Evolutionary conservation across 2,113 vertebrate species (phyloP).

Genomic region (Cnemophilus loriae): DNA sequence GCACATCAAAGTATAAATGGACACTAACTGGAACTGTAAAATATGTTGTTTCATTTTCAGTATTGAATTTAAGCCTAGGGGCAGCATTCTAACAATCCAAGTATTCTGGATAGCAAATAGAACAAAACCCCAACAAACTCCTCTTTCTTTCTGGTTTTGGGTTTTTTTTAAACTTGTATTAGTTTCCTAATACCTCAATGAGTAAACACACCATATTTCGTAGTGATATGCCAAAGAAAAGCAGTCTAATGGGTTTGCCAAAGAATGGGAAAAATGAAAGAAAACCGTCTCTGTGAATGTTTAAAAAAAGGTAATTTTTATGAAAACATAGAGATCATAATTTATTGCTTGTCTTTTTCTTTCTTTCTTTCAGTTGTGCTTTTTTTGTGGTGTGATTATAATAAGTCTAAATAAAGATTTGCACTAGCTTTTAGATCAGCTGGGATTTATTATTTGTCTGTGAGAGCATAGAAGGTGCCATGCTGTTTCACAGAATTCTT

Average conservation of each 20-base stretch:
- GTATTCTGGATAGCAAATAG: neutral
- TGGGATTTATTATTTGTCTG: neutral
- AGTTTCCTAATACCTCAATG: neutral
- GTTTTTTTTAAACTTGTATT: neutral
- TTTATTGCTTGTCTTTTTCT: neutral
- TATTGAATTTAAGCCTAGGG: neutral
- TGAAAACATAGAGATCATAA: neutral
- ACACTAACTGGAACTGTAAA: neutral
- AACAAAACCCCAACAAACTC: neutral
- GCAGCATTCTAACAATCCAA: neutral
- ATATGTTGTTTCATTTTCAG: neutral
- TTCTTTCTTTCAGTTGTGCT: neutral
- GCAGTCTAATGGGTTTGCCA: neutral
- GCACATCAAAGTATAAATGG: neutral
- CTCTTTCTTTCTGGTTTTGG: neutral
- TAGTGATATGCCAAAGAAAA: neutral
- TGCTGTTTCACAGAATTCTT: neutral
- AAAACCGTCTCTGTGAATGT: neutral
- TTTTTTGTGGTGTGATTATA: neutral
- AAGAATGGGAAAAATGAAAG: neutral
- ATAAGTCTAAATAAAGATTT: neutral
- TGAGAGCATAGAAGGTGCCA: neutral
- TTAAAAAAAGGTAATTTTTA: neutral
- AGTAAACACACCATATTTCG: neutral
- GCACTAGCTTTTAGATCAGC: neutral